Evolutionary conservation across 2,797 vertebrate species (phyloP).

Genomic region (Oreortyx pictus): DNA sequence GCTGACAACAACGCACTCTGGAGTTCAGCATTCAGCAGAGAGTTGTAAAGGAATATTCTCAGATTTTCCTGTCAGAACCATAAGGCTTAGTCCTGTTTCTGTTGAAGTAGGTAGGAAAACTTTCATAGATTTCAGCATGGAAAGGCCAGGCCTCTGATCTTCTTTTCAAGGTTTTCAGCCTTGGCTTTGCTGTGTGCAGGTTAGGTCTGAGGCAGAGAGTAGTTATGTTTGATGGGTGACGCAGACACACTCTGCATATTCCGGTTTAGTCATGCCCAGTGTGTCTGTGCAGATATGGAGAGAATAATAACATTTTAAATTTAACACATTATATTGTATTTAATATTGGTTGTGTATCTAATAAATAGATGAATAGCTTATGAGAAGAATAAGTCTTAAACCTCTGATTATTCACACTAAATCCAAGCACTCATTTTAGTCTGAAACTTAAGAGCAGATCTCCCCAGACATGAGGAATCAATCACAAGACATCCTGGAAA

Average conservation of each 20-base stretch:
- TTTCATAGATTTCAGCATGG: background rate
- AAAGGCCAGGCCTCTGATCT: background rate
- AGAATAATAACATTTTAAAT: background rate
- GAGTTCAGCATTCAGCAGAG: background rate
- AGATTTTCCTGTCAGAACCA: background rate
- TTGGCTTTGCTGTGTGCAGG: background rate
- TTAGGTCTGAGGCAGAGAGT: background rate
- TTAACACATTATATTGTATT: background rate
- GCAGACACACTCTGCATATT: background rate
- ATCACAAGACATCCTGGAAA: slow-evolving; percentile 74
- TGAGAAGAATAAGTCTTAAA: background rate
- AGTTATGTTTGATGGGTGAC: background rate
- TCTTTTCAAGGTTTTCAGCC: background rate
- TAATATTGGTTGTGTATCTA: slow-evolving; percentile 39
- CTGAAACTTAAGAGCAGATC: slow-evolving; percentile 63
- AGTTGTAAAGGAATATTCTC: background rate
- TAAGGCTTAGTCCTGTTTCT: background rate
- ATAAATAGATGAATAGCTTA: background rate
- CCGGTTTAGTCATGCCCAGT: background rate
- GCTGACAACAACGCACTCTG: background rate
- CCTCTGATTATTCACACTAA: background rate
- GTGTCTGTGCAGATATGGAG: background rate
- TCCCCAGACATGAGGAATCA: slow-evolving; percentile 78
- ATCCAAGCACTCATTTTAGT: slow-evolving; percentile 11
- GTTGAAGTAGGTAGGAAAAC: slow-evolving; percentile 26